Evolutionary conservation across 2,113 vertebrate genomes (phyloP), one percentile per base, ranked within the genome.

Genomic region (Saccopteryx leptura): DNA sequence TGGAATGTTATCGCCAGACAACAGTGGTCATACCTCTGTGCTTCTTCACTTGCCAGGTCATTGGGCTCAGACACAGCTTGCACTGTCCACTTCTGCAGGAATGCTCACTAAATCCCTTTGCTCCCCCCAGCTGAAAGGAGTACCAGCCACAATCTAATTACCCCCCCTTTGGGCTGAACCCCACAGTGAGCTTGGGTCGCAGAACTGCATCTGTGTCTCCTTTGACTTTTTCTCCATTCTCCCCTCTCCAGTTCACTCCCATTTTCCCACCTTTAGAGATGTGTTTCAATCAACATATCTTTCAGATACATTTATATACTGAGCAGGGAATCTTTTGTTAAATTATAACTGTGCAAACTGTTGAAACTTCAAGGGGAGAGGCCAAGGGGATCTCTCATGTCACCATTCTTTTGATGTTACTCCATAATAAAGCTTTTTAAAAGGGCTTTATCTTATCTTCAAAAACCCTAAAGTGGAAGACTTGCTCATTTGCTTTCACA

Each of bases 341-440:
- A 78, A 78, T 78, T 54, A 78, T 56, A 56, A 28, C 75, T 78
- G 17, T 78, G 54, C 75, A 78, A 31, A 78, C 21, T 54, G 17
- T 56, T 78, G 28, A 78, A 6, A 78, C 52, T n/a, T 78, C 50
- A 78, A 78, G 31, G 65, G 65, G 31, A 68, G n/a, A 69, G 68
- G 33, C n/a, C 68, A 69, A 69, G 50, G 75, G 28, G 75, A 21
- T 56, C 75, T 78, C 28, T 78, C 52, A 56, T 17, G 21, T 17
- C 28, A n/a, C 52, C 52, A 54, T 78, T 56, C 28, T 17, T 56
- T 18, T 78, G 50, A 56, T 18, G 52, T 21, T 18, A 90, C 9
- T 93, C 97, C 61, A 75, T 88, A 81, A 74, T 56, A 98, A 97
- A 82, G 31, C 69, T 84, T 90, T 92, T 93, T 90, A 94, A 95